phyloP scores from a whole-genome alignment of 1,140 invertebrate genomes.

The Aphelenchoides besseyi region DNA sequence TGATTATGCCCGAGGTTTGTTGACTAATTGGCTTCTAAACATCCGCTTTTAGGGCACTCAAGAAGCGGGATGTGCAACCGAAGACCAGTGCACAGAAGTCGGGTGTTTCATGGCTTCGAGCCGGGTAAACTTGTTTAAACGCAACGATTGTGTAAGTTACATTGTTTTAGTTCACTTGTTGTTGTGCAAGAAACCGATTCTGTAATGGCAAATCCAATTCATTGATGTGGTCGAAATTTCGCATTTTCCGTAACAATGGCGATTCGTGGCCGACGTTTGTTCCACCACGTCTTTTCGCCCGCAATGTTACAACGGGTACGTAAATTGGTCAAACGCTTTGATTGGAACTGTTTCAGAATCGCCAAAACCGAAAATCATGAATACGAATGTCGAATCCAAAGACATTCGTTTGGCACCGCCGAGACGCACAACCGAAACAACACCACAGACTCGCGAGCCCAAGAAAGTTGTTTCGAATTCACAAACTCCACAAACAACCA shows the following conservation, averaged over 20 bases:
- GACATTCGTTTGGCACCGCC: not conserved
- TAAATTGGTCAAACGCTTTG: not conserved
- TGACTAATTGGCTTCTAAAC: not conserved
- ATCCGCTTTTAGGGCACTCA: not conserved
- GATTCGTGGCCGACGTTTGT: conserved; percentile 12
- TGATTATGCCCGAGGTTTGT: conserved; percentile 8
- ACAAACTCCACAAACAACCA: not conserved
- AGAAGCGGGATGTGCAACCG: not conserved
- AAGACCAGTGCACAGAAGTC: not conserved
- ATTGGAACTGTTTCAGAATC: not conserved
- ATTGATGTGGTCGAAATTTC: conserved; percentile 16
- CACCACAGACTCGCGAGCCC: not conserved
- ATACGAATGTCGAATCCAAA: not conserved
- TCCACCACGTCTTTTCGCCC: not conserved
- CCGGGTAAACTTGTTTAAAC: too few relatives aligned
- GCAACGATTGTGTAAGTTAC: too few relatives aligned
- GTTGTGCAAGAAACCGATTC: conserved; percentile 14
- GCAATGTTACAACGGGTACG: conserved; percentile 11
- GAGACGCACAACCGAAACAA: not conserved
- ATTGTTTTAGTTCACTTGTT: conserved; percentile 9
- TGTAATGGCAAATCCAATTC: conserved; percentile 12
- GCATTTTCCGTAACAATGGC: conserved; percentile 8
- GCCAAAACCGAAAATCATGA: not conserved
- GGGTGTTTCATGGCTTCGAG: conserved; percentile 11
- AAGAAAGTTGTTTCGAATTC: too few relatives aligned